Conservation (phyloP, 2,888 invertebrate genomes). For the Smittia aterrima region DNA sequence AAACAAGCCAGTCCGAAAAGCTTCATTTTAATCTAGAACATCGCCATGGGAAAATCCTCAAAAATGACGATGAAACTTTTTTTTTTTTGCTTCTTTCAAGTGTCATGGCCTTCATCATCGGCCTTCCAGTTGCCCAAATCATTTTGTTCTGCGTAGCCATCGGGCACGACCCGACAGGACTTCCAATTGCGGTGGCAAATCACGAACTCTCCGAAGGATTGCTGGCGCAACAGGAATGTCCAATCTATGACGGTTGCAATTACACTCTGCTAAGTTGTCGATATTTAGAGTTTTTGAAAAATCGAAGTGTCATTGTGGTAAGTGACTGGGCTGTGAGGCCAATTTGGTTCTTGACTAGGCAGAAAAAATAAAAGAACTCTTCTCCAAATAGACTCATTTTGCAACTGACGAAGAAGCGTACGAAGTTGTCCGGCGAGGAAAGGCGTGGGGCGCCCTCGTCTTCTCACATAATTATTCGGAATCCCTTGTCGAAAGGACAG, state of each 20-base stretch:
- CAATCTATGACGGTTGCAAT: conserved; percentile 60
- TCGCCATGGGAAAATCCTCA: neutral
- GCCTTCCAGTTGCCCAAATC: conserved; percentile 82
- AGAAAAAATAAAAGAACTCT: neutral
- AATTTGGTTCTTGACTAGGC: conserved; percentile 19
- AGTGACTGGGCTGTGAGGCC: conserved; percentile 49
- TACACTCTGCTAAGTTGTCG: conserved; percentile 71
- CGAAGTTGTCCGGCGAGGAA: conserved; percentile 65
- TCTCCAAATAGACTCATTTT: conserved; percentile 55
- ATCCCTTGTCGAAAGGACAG: conserved; percentile 63
- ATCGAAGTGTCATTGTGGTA: conserved; percentile 66
- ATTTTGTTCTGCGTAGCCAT: conserved; percentile 84
- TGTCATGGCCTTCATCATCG: conserved; percentile 79
- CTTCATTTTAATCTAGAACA: neutral
- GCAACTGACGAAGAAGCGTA: conserved; percentile 62
- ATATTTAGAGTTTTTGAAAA: conserved; percentile 68
- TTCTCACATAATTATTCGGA: conserved; percentile 75
- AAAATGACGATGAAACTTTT: neutral
- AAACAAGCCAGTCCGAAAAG: neutral
- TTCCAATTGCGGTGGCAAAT: conserved; percentile 78
- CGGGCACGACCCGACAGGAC: conserved; percentile 77
- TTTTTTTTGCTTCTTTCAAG: conserved; percentile 52
- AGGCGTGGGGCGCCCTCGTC: conserved; percentile 73
- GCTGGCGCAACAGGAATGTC: conserved; percentile 55
- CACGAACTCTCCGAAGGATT: conserved; percentile 63